Evolutionary conservation across 2,113 vertebrate genomes (phyloP), one percentile per base, ranked within the genome.

Genomic region (Callithrix jacchus): DNA sequence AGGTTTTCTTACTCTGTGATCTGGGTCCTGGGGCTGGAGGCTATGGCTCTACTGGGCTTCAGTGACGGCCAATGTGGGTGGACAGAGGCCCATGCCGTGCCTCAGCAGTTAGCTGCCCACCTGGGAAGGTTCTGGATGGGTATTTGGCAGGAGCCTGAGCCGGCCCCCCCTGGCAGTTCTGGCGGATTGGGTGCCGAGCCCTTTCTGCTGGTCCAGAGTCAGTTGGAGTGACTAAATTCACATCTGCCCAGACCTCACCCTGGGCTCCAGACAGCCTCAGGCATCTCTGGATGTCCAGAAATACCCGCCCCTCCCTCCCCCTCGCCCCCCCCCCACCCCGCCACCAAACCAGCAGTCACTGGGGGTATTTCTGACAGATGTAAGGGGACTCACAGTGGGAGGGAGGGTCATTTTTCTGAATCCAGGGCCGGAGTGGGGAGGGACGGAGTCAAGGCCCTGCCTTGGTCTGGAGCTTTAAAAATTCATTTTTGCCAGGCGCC

Each of bases 311-410:
- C 35, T 11, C 25, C 10, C 8, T 10, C 58, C 3, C 9, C 58
- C 47, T 12, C 47, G 8, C 8, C 45, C 45, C 45, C 45, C 25
- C 10, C 58, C 30, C n/a, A n/a, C n/a, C n/a, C 32, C 10, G 8
- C 61, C 27, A 30, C 1, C 52, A 17, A 52, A 16, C 52, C 16
- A 52, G 25, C 52, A 88, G 91, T 14, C 16, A 21, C 73, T 25
- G 71, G 25, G 74, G 87, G 25, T 74, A 85, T 89, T 85, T 92
- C 89, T 56, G 93, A 64, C 64, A 10, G 40, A 13, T 2, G 8
- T 27, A 1, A 32, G 70, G n/a, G 27, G 17, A 56, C 37, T 49
- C 13, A 6, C 54, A 5, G 40, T 3, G 3, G 12, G 47, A 47
- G 6, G 14, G 47, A 77, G 58, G 61, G 66, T 10, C 23, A 7